phyloP scores from a whole-genome alignment of 1,140 invertebrate species.

The Drosophila willistoni region DNA sequence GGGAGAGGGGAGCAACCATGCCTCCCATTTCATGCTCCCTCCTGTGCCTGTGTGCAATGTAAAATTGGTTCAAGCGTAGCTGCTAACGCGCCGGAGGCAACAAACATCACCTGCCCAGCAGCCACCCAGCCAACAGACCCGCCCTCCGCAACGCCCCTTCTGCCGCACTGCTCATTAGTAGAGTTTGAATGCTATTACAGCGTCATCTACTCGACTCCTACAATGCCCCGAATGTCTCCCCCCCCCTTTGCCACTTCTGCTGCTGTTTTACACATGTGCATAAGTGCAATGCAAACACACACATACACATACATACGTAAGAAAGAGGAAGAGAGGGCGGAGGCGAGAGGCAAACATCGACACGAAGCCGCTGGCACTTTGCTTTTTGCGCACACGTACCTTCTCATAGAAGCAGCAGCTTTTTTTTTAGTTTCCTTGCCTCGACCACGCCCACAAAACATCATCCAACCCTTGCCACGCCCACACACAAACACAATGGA shows the following conservation, averaged over 20 bases:
- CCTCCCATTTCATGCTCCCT: no score
- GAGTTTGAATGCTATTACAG: constrained; percentile 81
- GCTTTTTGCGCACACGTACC: constrained; percentile 55
- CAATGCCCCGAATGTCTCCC: constrained; percentile 6
- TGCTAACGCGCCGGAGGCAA: constrained; percentile 57
- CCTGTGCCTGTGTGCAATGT: constrained; percentile 53
- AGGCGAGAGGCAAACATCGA: constrained; percentile 32
- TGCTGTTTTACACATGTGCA: constrained; percentile 73
- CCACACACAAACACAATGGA: constrained; percentile 16
- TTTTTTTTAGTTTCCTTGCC: constrained; percentile 53
- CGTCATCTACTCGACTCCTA: constrained; percentile 75
- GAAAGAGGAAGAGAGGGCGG: no score
- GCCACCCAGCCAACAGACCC: constrained; percentile 3
- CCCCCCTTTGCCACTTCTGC: background rate
- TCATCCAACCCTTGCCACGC: constrained; percentile 27
- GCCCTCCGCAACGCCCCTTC: constrained; percentile 3
- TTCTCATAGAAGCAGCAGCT: constrained; percentile 7
- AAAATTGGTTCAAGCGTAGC: constrained; percentile 77
- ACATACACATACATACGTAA: background rate
- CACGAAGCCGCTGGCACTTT: constrained; percentile 58
- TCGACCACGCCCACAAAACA: constrained; percentile 36
- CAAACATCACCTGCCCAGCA: constrained; percentile 58
- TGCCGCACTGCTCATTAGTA: constrained; percentile 68
- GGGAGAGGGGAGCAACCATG: no score
- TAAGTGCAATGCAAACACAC: constrained; percentile 72